These are phyloP conservation scores for Drosophila kohkoa DNA, from an alignment of 1,140 invertebrate species.

Conservation along the genomic window DNA sequence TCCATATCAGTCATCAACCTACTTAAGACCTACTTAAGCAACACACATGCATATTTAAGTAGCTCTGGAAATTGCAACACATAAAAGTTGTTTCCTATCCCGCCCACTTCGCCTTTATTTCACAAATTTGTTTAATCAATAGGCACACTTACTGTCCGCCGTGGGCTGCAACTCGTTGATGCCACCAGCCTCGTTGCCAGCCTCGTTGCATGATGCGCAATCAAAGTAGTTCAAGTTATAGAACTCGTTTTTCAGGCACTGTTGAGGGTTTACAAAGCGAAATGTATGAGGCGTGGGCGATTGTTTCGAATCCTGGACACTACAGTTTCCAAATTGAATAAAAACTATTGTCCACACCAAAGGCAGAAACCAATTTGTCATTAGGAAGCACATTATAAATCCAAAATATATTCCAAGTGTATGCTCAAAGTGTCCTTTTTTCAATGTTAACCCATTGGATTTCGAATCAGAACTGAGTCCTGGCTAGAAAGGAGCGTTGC, in stretches of 20 bases:
- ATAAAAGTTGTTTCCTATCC: neutral
- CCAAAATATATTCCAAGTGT: neutral
- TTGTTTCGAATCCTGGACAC: constrained; percentile 30
- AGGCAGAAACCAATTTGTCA: constrained; percentile 39
- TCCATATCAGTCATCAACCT: neutral
- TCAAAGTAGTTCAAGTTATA: constrained; percentile 79
- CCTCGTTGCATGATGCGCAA: constrained; percentile 67
- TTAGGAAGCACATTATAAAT: constrained; percentile 56
- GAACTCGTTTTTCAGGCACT: constrained; percentile 71
- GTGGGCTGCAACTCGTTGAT: constrained; percentile 65
- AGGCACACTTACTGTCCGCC: constrained; percentile 71
- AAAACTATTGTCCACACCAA: constrained; percentile 36
- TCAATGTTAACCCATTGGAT: constrained; percentile 35
- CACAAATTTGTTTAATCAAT: constrained; percentile 77
- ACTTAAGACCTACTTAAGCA: neutral
- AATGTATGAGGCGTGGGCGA: constrained; percentile 62
- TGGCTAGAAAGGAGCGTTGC: constrained; percentile 21
- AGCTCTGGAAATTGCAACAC: constrained; percentile 17
- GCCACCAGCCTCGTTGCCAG: constrained; percentile 14
- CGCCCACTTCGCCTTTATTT: neutral
- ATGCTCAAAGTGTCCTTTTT: neutral
- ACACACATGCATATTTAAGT: neutral
- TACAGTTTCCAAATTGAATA: constrained; percentile 38
- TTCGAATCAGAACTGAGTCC: constrained; percentile 62
- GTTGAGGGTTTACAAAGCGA: constrained; percentile 54